These are phyloP conservation scores for Calyptomena viridis DNA, from an alignment of 2,113 vertebrate genomes.

Conservation along the genomic window DNA sequence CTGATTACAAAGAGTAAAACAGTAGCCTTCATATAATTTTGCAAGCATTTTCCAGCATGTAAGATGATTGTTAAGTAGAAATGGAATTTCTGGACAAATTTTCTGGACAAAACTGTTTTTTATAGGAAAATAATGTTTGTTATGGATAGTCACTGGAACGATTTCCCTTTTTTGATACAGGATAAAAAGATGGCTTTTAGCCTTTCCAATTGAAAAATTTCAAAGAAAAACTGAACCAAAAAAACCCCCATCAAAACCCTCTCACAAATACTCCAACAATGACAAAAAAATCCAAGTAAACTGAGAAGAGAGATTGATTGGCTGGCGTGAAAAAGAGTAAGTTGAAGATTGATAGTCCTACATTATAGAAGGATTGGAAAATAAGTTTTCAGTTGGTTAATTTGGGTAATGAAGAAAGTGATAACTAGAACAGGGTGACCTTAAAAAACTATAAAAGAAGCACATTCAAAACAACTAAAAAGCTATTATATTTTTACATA, in stretches of 20 bases:
- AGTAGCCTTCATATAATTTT: neutral
- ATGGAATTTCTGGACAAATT: neutral
- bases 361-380: neutral
- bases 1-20: conserved; percentile 36
- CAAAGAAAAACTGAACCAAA: neutral
- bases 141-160: neutral
- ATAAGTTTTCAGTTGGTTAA: neutral
- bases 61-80: neutral
- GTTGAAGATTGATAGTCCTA: neutral
- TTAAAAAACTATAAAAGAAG: neutral
- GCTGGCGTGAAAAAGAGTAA: neutral
- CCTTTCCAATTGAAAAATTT: neutral
- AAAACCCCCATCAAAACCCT: fast-evolving
- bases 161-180: neutral
- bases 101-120: neutral
- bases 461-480: neutral
- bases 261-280: neutral
- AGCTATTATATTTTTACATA: neutral
- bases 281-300: neutral
- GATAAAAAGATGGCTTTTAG: neutral
- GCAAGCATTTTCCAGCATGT: neutral
- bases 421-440: neutral
- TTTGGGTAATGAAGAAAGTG: neutral
- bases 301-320: neutral
- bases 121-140: neutral